Base-by-base conservation (phyloP, 2,888 invertebrate species). In the Lasioglossum villosulum region DNA sequence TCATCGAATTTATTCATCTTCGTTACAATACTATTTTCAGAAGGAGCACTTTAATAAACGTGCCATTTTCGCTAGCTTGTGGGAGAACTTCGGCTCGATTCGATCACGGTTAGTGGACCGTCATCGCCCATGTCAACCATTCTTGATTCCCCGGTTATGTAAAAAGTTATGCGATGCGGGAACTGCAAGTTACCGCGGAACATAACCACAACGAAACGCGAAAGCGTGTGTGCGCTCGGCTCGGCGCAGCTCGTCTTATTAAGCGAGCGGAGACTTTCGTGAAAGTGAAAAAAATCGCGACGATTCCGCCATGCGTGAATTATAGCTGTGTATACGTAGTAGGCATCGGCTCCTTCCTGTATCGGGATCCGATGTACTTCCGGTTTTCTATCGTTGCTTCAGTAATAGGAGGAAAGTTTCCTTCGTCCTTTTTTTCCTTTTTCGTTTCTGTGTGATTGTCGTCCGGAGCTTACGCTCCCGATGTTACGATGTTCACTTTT, bases 211-310 rank as follows among this genome's bases (percentile, higher is more conserved):
- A 34, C 56, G 59, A 66, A 76, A 78, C 72, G 83, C 76, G 84
- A 85, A 88, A 80, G 85, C 76, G 73, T 75, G 63, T 27, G 52
- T 23, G 63, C 66, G 45, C 48, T 27, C 63, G 63, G 16, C 10
- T n/a, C 23, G 0, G 34, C 52, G 23, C 52, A 2, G 23, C 34
- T 52, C 30, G 70, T 82, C 70, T 88, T 79, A 34, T 68, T 82
- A 66, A 82, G 81, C 75, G 86, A 83, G 71, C 86, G 75, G 75
- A 59, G 76, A 80, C 78, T 91, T 92, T 92, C 88, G 93, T 93
- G 94, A 94, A 94, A 94, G 94, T 93, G 88, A 91, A 93, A 93
- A 93, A 92, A 94, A 93, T 93, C 89, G 87, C 92, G 93, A 94
- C 93, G 92, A 93, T 91, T 93, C 93, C 86, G 86, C 93, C 91